Conservation (phyloP, 1,140 invertebrate species). For the Sitophilus oryzae region DNA sequence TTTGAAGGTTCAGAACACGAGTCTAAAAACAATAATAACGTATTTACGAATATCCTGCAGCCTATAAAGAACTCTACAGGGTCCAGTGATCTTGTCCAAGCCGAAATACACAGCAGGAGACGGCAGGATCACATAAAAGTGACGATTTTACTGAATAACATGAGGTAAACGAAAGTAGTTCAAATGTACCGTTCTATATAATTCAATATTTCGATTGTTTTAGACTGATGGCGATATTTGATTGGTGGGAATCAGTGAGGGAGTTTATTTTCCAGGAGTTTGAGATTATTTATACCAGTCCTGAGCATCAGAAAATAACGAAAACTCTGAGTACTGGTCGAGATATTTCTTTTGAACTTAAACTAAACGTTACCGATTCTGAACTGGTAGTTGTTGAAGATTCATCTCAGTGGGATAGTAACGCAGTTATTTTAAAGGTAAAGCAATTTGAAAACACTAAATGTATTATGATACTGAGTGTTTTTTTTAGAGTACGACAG, state of each 20-base stretch:
- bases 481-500: constrained; percentile 68
- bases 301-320: constrained; percentile 25
- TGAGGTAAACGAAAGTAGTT: constrained; percentile 48
- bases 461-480: too few relatives aligned
- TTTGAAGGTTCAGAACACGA: constrained; percentile 58
- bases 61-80: constrained; percentile 53
- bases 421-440: constrained; percentile 89
- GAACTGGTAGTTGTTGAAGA: constrained; percentile 93
- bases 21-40: constrained; percentile 63
- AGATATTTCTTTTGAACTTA: constrained; percentile 68
- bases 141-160: constrained; percentile 90
- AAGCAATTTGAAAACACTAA: too few relatives aligned
- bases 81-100: constrained; percentile 63
- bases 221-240: constrained; percentile 83
- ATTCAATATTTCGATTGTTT: constrained; percentile 1
- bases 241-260: constrained; percentile 84
- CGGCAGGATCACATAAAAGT: constrained; percentile 68
- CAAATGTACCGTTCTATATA: neutral
- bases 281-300: constrained; percentile 31
- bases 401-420: constrained; percentile 78
- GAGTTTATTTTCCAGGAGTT: constrained; percentile 64
- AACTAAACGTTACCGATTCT: constrained; percentile 92
- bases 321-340: constrained; percentile 20
- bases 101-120: constrained; percentile 76
- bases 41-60: constrained; percentile 85